phyloP scores from a whole-genome alignment of 2,888 invertebrate species.

The Teinopalpus imperialis region DNA sequence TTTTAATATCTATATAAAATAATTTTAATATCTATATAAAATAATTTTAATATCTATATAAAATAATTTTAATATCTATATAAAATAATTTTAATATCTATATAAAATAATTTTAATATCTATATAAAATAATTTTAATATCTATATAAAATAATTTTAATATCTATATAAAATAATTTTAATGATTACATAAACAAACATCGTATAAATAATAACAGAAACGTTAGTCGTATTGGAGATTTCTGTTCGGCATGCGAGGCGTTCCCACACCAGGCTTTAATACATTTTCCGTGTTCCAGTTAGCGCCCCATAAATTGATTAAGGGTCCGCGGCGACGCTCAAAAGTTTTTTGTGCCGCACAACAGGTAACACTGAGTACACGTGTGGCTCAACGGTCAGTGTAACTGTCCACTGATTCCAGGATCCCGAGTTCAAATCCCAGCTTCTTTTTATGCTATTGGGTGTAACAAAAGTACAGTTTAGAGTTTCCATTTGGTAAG shows the following conservation, averaged over 20 bases:
- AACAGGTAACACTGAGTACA: conserved; percentile 59
- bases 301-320: conserved; percentile 82
- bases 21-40: no score
- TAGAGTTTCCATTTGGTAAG: no score
- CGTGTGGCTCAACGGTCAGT: conserved; percentile 38
- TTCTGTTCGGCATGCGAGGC: conserved; percentile 57
- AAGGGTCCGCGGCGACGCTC: conserved; percentile 71
- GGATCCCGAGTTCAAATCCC: conserved; percentile 2
- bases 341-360: conserved; percentile 64
- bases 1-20: no score
- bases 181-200: conserved; percentile 29
- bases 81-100: no score
- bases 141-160: no score
- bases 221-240: conserved; percentile 48
- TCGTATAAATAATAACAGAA: conserved; percentile 28
- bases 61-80: no score
- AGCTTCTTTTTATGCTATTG: background rate
- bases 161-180: no score
- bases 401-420: background rate
- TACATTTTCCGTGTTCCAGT: conserved; percentile 81
- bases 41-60: no score
- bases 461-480: no score
- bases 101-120: no score
- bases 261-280: conserved; percentile 77
- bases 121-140: no score